These are phyloP conservation scores for Pristis pectinata DNA, from an alignment of 2,797 vertebrate species.

Conservation along the genomic window DNA sequence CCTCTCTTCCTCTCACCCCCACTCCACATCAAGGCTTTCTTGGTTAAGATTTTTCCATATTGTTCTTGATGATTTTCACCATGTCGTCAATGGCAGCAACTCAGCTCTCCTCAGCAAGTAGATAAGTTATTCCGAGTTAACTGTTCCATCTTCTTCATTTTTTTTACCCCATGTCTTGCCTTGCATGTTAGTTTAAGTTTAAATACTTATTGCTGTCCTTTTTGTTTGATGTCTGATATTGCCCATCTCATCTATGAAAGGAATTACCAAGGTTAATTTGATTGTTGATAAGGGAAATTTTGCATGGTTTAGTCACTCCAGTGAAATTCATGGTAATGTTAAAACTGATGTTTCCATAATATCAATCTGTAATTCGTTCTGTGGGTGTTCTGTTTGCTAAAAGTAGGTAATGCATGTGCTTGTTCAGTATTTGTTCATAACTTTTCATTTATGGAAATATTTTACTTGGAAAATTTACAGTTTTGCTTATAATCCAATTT, in stretches of 20 bases:
- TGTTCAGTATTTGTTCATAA: neutral
- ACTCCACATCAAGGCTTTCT: neutral
- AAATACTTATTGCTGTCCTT: constrained; percentile 42
- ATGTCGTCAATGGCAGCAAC: neutral
- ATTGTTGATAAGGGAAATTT: constrained; percentile 69
- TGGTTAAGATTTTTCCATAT: neutral
- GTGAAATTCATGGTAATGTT: constrained; percentile 67
- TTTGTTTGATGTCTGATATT: constrained; percentile 61
- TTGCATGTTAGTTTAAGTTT: neutral
- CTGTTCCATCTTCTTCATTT: neutral
- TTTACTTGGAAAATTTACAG: neutral
- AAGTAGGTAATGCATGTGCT: neutral
- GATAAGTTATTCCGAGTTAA: neutral
- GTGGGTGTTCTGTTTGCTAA: neutral
- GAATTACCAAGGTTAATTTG: constrained; percentile 61
- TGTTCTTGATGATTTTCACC: neutral
- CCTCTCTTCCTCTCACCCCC: too few relatives aligned
- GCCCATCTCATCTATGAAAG: constrained; percentile 66
- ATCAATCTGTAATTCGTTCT: constrained; percentile 15
- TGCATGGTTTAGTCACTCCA: constrained; percentile 71
- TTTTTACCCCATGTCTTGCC: neutral
- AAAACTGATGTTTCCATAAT: constrained; percentile 41
- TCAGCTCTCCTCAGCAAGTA: neutral
- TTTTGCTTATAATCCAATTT: neutral
- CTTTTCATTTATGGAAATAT: neutral